A percentile compares a stretch with the other conserved stretches of the same genome.
phyloP scores from a whole-genome alignment of 1,140 invertebrate species.

The Penaeus japonicus region DNA sequence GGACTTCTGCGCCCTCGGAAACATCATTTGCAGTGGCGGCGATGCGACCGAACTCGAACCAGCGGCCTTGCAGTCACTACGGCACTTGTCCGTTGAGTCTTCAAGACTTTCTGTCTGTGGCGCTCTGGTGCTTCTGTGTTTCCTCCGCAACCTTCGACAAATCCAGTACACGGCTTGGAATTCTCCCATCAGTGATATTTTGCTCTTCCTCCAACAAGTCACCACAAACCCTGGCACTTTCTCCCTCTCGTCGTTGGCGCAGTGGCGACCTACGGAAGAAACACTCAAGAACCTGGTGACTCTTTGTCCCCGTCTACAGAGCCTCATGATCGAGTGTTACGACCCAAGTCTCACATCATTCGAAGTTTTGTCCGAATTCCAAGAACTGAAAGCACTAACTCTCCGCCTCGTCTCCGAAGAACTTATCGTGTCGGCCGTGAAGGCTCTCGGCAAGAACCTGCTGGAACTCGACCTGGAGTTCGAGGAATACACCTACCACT shows the following conservation, averaged over 20 bases:
- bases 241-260: background rate
- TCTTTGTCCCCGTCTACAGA: background rate
- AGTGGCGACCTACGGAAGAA: background rate
- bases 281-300: background rate
- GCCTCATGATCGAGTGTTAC: background rate
- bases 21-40: background rate
- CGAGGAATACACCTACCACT: background rate
- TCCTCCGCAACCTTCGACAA: background rate
- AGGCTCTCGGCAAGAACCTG: background rate
- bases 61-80: background rate
- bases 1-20: background rate
- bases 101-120: background rate
- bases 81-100: background rate
- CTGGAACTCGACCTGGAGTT: slow-evolving; percentile 8
- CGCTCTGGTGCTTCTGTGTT: background rate
- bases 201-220: background rate
- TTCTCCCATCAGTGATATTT: background rate
- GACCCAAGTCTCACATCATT: background rate
- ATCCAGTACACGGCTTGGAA: slow-evolving; percentile 8
- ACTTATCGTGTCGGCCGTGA: slow-evolving; percentile 6
- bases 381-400: background rate
- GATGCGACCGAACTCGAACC: background rate
- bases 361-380: background rate
- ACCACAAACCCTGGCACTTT: background rate
- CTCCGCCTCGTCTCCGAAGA: slow-evolving; percentile 1